Evolutionary conservation across 2,797 vertebrate genomes (phyloP), one percentile per base, ranked within the genome.

Genomic region (Acanthurus leucopareius): DNA sequence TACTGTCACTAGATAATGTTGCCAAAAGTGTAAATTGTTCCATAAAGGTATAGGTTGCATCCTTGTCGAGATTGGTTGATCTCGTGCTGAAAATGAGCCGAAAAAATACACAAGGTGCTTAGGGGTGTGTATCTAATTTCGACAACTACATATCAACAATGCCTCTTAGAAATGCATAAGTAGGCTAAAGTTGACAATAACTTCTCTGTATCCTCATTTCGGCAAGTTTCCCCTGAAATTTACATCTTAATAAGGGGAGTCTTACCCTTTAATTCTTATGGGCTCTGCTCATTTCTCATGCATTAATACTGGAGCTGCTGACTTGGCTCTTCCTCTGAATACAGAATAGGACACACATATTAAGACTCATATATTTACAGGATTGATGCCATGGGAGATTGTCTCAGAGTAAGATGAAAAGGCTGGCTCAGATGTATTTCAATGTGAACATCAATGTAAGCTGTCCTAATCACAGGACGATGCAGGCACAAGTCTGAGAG

Each of bases 211-310:
- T 93, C 89, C 93, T 94, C 90, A 88, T 95, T 95, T 93, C 72
- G 51, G 84, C 88, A 94, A 93, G 91, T 93, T 93, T 90, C 84
- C 82, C 83, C 83, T 1, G 11, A 85, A 93, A 93, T 95, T 94
- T 96, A 93, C 93, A 94, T 95, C 93, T 96, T 95, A 95, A 95
- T 95, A 95, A 95, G 94, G 90, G 81, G 58, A 92, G 92, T 92
- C 91, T 93, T 93, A 94, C 89, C 91, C 93, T 94, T 95, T 95
- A 94, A 95, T 95, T 95, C 93, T 92, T 94, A 93, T 88, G 89
- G 93, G 90, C 91, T 87, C 78, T 70, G 88, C 94, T 94, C 94
- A 95, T 95, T 95, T 94, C 93, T 95, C 94, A 96, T 95, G 93
- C 92, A 95, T 95, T 95, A 94, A 96, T 95, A 92, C 93, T 90